Evolutionary conservation across 2,113 vertebrate genomes (phyloP).

Genomic region (Hippoglossus stenolepis): DNA sequence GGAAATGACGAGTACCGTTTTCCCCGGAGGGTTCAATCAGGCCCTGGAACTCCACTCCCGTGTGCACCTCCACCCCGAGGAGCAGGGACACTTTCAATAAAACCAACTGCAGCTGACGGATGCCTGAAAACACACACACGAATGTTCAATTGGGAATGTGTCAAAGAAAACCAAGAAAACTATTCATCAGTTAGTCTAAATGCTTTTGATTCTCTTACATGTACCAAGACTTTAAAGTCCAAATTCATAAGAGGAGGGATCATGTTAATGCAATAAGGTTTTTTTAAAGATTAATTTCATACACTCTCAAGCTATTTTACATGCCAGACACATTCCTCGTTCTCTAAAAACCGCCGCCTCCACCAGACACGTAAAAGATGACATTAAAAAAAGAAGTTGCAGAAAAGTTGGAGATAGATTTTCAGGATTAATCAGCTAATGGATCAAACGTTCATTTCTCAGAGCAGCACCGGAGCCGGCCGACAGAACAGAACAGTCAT

Average conservation of each 20-base stretch:
- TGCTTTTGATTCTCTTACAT: no score
- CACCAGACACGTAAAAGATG: background rate
- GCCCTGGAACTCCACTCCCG: slow-evolving; percentile 85
- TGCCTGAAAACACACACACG: slow-evolving; percentile 82
- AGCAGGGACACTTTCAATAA: slow-evolving; percentile 91
- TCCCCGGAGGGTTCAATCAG: slow-evolving; percentile 83
- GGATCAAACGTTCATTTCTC: background rate
- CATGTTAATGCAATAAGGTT: no score
- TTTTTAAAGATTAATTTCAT: no score
- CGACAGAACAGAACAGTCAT: background rate
- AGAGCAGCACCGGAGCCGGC: no score
- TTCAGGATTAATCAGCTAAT: background rate
- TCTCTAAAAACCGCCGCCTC: background rate
- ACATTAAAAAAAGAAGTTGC: no score
- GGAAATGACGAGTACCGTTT: slow-evolving; percentile 63
- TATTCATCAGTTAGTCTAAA: no score
- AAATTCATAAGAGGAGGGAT: no score
- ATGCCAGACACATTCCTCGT: no score
- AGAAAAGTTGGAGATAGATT: background rate
- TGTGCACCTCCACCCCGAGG: slow-evolving; percentile 92
- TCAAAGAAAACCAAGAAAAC: no score
- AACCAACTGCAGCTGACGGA: slow-evolving; percentile 94
- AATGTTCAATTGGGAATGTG: no score
- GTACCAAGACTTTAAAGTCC: no score
- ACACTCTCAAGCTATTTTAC: no score